Conservation (phyloP, 1,140 invertebrate genomes). For the Formica selysi region DNA sequence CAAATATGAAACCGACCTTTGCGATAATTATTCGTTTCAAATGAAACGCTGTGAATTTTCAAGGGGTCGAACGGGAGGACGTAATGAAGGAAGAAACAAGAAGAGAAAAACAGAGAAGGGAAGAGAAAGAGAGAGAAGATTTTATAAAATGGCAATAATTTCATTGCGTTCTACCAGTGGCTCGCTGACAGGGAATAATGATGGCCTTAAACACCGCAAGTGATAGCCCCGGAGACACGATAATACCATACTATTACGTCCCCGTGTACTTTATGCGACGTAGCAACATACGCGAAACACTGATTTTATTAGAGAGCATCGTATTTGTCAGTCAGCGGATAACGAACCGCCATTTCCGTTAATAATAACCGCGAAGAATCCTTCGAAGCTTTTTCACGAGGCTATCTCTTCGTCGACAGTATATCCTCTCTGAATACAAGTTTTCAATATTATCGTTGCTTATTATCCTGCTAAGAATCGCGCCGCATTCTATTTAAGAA, state of each 20-base stretch:
- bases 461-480: conserved; percentile 21
- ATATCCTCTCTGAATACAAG: background rate
- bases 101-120: background rate
- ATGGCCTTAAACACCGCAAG: conserved; percentile 74
- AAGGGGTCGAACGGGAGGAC: conserved; percentile 71
- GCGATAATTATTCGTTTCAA: conserved; percentile 78
- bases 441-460: conserved; percentile 54
- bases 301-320: conserved; percentile 67
- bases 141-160: conserved; percentile 72
- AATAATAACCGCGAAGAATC: conserved; percentile 46
- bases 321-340: conserved; percentile 59
- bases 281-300: conserved; percentile 45
- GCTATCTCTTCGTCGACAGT: background rate
- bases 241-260: conserved; percentile 76
- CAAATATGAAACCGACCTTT: conserved; percentile 24
- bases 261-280: conserved; percentile 70
- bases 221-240: conserved; percentile 70
- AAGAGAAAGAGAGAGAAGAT: conserved; percentile 50
- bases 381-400: background rate
- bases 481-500: conserved; percentile 3
- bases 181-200: conserved; percentile 74
- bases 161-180: conserved; percentile 66
- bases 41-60: conserved; percentile 78
- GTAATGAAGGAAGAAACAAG: background rate
- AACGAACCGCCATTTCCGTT: conserved; percentile 58